Percentiles rank a stretch among this genome's conserved stretches.
These are phyloP conservation scores for Graptemys geographica DNA, from an alignment of 2,797 vertebrate species.

Conservation along the genomic window DNA sequence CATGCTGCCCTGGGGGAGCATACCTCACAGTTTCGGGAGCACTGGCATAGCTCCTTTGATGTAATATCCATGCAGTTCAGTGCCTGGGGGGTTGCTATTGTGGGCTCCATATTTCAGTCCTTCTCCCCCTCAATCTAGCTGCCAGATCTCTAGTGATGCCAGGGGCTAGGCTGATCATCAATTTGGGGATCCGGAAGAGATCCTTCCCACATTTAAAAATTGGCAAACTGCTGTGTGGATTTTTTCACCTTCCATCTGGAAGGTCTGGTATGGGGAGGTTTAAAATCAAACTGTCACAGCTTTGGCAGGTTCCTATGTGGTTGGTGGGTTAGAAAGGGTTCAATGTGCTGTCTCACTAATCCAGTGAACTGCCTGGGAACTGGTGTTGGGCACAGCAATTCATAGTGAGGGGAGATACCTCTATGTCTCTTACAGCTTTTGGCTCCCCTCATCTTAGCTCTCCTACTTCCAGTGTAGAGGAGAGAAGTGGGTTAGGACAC, in stretches of 20 bases:
- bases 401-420: not conserved
- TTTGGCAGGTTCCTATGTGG: accelerated
- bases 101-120: not conserved
- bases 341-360: not conserved
- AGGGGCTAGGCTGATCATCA: not conserved
- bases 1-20: no score
- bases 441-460: not conserved
- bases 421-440: not conserved
- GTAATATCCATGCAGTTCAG: not conserved
- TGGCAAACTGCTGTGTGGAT: not conserved
- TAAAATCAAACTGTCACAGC: not conserved
- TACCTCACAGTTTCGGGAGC: no score
- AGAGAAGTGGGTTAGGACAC: not conserved
- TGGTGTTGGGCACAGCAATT: not conserved
- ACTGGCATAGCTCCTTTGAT: not conserved
- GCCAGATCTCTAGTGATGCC: not conserved
- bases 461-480: not conserved
- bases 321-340: accelerated
- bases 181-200: not conserved
- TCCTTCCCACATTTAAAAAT: not conserved
- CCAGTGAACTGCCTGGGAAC: not conserved
- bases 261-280: not conserved
- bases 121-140: not conserved
- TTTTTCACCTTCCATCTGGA: not conserved
- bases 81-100: not conserved